Percentiles rank a stretch among this genome's conserved stretches.
phyloP scores from a whole-genome alignment of 2,113 vertebrate species.

The Balaeniceps rex region DNA sequence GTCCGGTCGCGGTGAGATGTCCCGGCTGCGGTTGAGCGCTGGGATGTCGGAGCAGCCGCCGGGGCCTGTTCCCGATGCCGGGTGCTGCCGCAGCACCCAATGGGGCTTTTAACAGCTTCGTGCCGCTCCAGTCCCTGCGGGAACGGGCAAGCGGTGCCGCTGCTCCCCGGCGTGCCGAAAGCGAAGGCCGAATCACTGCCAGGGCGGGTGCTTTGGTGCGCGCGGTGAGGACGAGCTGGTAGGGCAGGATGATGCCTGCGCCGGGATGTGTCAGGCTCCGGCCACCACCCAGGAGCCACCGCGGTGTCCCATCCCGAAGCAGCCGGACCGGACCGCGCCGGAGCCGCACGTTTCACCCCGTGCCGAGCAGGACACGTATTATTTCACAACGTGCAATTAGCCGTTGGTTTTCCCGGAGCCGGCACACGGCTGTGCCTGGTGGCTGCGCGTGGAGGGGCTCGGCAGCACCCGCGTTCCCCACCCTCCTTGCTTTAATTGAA shows the following conservation, averaged over 20 bases:
- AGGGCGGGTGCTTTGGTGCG: fast-evolving
- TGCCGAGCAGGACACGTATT: background rate
- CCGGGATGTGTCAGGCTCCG: background rate
- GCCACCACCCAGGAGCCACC: background rate
- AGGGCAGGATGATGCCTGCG: background rate
- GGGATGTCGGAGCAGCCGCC: background rate
- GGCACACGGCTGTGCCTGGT: fast-evolving
- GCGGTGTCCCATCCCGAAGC: background rate
- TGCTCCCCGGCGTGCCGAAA: background rate
- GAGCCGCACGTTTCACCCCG: fast-evolving
- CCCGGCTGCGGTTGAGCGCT: background rate
- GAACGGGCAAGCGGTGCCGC: background rate
- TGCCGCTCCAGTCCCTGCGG: fast-evolving
- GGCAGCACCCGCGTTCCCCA: fast-evolving
- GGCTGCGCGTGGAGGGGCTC: fast-evolving
- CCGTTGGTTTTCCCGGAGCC: background rate
- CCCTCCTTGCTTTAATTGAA: background rate
- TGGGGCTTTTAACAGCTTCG: fast-evolving
- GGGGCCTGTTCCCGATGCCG: background rate
- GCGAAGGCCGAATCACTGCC: fast-evolving
- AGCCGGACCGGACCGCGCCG: fast-evolving
- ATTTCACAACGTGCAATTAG: background rate
- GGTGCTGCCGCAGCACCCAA: fast-evolving
- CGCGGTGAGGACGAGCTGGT: fast-evolving
- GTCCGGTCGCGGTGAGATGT: fast-evolving